Evolutionary conservation across 2,797 vertebrate genomes (phyloP).

Genomic region (Austrolebias charrua): DNA sequence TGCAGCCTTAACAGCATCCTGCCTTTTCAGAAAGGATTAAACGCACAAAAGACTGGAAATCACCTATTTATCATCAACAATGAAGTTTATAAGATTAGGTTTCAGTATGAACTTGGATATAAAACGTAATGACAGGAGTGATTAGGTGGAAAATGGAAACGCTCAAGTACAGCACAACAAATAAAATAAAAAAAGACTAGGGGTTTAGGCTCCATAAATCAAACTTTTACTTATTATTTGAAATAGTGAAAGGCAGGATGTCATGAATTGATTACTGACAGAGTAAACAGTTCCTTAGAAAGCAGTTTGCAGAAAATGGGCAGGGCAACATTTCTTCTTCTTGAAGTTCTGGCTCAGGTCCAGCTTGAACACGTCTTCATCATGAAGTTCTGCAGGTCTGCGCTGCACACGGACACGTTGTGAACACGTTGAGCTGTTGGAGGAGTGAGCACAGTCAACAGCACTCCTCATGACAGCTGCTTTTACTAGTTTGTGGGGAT

Average conservation of each 20-base stretch:
- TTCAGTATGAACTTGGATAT: background rate
- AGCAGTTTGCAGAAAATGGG: slow-evolving; percentile 13
- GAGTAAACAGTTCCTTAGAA: slow-evolving; percentile 49
- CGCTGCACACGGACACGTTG: slow-evolving; percentile 25
- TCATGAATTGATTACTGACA: slow-evolving; percentile 37
- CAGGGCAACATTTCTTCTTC: slow-evolving; percentile 37
- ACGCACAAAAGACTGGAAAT: slow-evolving; percentile 1
- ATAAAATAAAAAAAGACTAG: background rate
- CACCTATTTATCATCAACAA: background rate
- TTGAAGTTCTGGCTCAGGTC: slow-evolving; percentile 41
- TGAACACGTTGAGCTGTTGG: slow-evolving; percentile 23
- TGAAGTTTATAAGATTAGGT: background rate
- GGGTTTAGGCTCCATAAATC: background rate
- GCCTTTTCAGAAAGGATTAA: slow-evolving; percentile 5
- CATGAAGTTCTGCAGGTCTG: slow-evolving; percentile 40
- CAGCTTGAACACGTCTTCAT: slow-evolving; percentile 21
- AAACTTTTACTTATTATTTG: slow-evolving; percentile 44
- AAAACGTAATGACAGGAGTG: background rate
- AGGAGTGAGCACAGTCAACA: no score
- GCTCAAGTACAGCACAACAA: background rate
- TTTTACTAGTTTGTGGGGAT: slow-evolving; percentile 4
- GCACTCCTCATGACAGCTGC: slow-evolving; percentile 4
- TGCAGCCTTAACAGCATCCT: background rate
- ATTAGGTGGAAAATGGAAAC: background rate
- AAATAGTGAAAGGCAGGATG: slow-evolving; percentile 23